Evolutionary conservation across 2,888 invertebrate genomes (phyloP).

Genomic region (Drosophila kuntzei): DNA sequence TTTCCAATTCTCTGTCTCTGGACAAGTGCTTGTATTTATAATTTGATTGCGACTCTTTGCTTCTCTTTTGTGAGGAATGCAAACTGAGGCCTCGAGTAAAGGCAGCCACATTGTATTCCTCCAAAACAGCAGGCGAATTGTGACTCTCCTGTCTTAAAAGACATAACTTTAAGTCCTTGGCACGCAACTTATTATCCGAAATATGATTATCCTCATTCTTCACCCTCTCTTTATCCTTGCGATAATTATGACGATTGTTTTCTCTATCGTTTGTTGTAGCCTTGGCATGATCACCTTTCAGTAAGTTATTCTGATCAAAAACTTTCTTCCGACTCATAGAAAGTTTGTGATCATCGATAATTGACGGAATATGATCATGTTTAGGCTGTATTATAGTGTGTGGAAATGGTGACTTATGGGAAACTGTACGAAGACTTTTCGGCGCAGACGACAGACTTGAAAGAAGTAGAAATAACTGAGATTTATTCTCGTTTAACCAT

Average conservation of each 20-base stretch:
- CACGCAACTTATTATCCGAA: background rate
- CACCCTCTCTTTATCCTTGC: background rate
- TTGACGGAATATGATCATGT: background rate
- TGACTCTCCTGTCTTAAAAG: conserved; percentile 3
- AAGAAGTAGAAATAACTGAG: background rate
- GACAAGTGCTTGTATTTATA: background rate
- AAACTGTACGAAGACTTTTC: background rate
- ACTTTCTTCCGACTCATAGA: background rate
- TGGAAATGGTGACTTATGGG: background rate
- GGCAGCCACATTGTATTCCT: conserved; percentile 36
- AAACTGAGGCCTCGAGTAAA: background rate
- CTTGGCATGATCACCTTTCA: background rate
- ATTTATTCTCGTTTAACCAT: background rate
- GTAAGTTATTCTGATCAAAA: background rate
- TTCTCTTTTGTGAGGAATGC: background rate
- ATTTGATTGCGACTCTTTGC: background rate
- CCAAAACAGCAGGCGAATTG: background rate
- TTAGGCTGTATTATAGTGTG: background rate
- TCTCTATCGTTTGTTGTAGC: background rate
- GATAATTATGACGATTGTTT: background rate
- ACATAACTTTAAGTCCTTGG: conserved; percentile 21
- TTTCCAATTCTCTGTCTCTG: background rate
- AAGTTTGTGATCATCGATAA: background rate
- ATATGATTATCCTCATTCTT: background rate
- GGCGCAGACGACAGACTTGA: background rate